These are phyloP conservation scores for Dipodomys stephensi DNA, from an alignment of 2,113 vertebrate genomes.

Conservation along the genomic window DNA sequence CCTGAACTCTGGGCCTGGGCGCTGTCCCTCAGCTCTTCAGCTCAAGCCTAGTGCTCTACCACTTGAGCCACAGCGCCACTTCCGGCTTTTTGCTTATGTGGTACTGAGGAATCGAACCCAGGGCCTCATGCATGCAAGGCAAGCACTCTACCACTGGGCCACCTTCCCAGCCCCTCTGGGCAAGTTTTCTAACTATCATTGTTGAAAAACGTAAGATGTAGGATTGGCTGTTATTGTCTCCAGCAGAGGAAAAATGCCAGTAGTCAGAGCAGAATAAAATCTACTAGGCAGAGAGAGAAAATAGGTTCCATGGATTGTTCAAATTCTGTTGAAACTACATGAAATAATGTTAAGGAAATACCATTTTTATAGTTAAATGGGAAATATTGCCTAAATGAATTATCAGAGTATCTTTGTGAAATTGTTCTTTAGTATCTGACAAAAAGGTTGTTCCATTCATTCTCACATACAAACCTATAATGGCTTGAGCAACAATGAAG, in stretches of 20 bases:
- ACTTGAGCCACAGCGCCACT: too few species aligned
- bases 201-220: not conserved
- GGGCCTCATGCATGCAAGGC: too few species aligned
- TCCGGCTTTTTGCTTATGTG: too few species aligned
- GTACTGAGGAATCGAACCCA: too few species aligned
- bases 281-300: not conserved
- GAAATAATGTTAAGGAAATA: not conserved
- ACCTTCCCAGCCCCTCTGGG: not conserved
- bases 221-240: not conserved
- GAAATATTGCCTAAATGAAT: not conserved
- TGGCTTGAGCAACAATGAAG: not conserved
- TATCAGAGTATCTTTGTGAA: not conserved
- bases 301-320: not conserved
- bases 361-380: not conserved
- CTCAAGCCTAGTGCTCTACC: too few species aligned
- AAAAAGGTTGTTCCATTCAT: not conserved
- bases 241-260: not conserved
- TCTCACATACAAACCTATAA: not conserved
- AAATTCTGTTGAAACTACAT: not conserved
- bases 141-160: too few species aligned
- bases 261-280: not conserved
- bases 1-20: too few species aligned
- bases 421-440: not conserved
- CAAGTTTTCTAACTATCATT: constrained; percentile 19
- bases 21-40: too few species aligned